Percentiles rank a stretch among this genome's conserved stretches.
These are phyloP conservation scores for Caenorhabditis imperialis DNA, from an alignment of 2,888 invertebrate species.

Conservation along the genomic window DNA sequence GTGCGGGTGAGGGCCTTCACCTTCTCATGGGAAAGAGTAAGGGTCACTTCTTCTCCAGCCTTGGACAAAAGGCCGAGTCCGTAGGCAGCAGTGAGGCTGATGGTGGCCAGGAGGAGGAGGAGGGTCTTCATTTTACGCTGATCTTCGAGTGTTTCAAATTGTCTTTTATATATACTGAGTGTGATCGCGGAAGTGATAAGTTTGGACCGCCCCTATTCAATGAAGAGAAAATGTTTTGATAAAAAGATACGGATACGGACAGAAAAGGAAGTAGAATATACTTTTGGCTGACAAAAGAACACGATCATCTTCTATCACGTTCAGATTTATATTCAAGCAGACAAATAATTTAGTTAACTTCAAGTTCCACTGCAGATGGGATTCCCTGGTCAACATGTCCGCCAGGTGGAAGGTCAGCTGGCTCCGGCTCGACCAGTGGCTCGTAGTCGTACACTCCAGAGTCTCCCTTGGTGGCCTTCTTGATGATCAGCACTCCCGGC, in stretches of 20 bases:
- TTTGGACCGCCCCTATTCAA: too few species aligned
- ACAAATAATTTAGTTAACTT: too few species aligned
- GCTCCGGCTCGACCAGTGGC: background rate
- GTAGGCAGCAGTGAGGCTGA: constrained; percentile 1
- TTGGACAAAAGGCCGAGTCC: background rate
- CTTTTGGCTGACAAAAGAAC: too few species aligned
- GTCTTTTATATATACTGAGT: too few species aligned
- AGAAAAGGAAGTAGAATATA: too few species aligned
- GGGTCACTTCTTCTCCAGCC: background rate
- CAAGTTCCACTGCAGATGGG: constrained; percentile 6
- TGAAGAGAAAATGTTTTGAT: too few species aligned
- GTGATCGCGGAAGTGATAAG: too few species aligned
- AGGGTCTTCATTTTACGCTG: constrained; percentile 14
- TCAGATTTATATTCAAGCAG: too few species aligned
- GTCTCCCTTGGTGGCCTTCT: constrained; percentile 5
- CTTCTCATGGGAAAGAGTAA: background rate
- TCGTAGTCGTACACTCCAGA: constrained; percentile 13
- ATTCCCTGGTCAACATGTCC: constrained; percentile 2
- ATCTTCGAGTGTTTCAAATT: too few species aligned
- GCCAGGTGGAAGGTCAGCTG: background rate
- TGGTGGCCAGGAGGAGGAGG: background rate
- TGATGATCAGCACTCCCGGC: constrained; percentile 14
- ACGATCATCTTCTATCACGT: too few species aligned
- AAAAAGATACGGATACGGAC: too few species aligned
- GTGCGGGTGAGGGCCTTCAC: constrained; percentile 13